Evolutionary conservation across 23 tunicate species (phyloP).

Genomic region (Styela clava): DNA sequence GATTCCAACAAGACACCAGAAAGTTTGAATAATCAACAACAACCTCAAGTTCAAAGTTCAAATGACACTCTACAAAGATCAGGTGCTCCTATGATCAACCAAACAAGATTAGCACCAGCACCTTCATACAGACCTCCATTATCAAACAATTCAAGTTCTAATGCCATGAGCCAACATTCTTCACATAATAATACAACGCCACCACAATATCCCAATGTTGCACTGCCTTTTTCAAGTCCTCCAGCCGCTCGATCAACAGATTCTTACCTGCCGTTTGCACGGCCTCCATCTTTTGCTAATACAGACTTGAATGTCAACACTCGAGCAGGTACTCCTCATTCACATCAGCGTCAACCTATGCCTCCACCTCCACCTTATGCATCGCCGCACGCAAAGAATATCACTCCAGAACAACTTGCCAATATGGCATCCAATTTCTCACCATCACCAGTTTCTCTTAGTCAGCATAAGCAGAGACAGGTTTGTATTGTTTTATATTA

Average conservation of each 20-base stretch:
- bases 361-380: conserved; percentile 13
- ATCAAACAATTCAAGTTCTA: not conserved
- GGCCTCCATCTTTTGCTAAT: not conserved
- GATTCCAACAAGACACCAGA: conserved; percentile 15
- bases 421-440: not conserved
- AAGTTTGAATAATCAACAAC: not conserved
- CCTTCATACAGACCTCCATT: not conserved
- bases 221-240: not conserved
- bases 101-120: not conserved
- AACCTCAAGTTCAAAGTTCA: not conserved
- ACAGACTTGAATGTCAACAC: not conserved
- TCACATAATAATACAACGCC: not conserved
- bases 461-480: not conserved
- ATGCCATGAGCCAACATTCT: not conserved
- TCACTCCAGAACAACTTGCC: not conserved
- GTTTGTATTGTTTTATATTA: not conserved
- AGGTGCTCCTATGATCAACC: not conserved
- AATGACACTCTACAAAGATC: not conserved
- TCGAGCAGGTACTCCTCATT: not conserved
- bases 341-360: not conserved
- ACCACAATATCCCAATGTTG: not conserved
- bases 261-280: not conserved
- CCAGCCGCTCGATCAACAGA: not conserved
- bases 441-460: not conserved
- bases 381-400: not conserved